phyloP scores from a whole-genome alignment of 23 tunicate genomes.

The Styela plicata region DNA sequence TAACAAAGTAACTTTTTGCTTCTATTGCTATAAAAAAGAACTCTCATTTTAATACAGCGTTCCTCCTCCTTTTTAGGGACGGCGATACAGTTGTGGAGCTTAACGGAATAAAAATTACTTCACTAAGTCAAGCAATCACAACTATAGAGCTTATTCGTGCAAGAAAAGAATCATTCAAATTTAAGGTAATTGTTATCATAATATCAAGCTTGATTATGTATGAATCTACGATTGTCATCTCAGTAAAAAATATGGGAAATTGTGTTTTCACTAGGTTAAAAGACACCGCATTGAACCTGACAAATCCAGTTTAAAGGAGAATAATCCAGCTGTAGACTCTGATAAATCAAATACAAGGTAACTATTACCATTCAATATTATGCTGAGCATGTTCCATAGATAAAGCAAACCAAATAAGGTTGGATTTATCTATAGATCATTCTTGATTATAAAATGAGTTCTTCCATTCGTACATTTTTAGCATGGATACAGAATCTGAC shows the following conservation, averaged over 20 bases:
- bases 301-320: background rate
- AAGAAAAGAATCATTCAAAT: constrained; percentile 37
- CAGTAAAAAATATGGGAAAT: too few species aligned
- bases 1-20: too few species aligned
- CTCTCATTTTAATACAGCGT: too few species aligned
- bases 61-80: constrained; percentile 47
- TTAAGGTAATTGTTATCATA: too few species aligned
- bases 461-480: background rate
- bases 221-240: too few species aligned
- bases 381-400: background rate
- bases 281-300: background rate
- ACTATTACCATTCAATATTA: background rate
- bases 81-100: constrained; percentile 66
- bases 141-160: constrained; percentile 53
- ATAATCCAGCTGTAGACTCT: background rate
- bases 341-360: background rate
- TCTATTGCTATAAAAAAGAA: too few species aligned
- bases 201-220: too few species aligned
- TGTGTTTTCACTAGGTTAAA: background rate
- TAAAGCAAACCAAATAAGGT: background rate
- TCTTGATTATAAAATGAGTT: too few species aligned
- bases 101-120: constrained; percentile 40
- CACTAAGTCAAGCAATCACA: constrained; percentile 76
- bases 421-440: too few species aligned
- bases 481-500: constrained; percentile 75